phyloP scores from a whole-genome alignment of 1,140 invertebrate species.

The Potamilus streckersoni region DNA sequence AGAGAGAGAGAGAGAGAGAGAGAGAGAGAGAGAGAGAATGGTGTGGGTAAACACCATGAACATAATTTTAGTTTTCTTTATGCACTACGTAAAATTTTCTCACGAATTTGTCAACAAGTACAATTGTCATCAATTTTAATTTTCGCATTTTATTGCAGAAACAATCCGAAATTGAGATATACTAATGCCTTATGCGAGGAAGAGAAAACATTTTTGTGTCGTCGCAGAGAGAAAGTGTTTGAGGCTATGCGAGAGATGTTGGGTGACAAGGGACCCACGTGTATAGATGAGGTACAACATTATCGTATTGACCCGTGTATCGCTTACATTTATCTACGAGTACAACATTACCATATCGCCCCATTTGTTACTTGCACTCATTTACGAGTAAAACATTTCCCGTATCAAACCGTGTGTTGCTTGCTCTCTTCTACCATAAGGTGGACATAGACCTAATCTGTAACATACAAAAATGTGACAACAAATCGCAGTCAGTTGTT shows the following conservation, averaged over 20 bases:
- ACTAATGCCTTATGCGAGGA: conserved; percentile 66
- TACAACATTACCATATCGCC: too few relatives aligned
- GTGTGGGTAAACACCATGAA: not conserved
- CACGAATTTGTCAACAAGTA: not conserved
- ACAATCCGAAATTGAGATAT: conserved; percentile 59
- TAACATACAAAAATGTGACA: too few relatives aligned
- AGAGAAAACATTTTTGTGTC: conserved; percentile 66
- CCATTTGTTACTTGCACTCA: too few relatives aligned
- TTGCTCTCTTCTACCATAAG: too few relatives aligned
- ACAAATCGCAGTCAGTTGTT: too few relatives aligned
- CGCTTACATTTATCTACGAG: too few relatives aligned
- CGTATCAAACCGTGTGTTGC: too few relatives aligned
- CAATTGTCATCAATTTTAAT: not conserved
- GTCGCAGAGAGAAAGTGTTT: conserved; percentile 56
- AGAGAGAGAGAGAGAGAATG: not conserved
- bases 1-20: not conserved
- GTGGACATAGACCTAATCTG: too few relatives aligned
- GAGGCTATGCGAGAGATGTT: conserved; percentile 61
- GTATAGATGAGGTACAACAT: conserved; percentile 58
- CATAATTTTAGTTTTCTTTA: not conserved
- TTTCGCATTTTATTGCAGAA: conserved; percentile 36
- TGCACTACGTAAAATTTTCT: not conserved
- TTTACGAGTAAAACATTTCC: too few relatives aligned
- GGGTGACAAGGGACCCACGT: conserved; percentile 57
- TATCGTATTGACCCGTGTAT: conserved; percentile 1